A percentile compares a stretch with the other conserved stretches of the same genome.
phyloP scores from a whole-genome alignment of 2,888 invertebrate genomes.

The Andrena flavipes region DNA sequence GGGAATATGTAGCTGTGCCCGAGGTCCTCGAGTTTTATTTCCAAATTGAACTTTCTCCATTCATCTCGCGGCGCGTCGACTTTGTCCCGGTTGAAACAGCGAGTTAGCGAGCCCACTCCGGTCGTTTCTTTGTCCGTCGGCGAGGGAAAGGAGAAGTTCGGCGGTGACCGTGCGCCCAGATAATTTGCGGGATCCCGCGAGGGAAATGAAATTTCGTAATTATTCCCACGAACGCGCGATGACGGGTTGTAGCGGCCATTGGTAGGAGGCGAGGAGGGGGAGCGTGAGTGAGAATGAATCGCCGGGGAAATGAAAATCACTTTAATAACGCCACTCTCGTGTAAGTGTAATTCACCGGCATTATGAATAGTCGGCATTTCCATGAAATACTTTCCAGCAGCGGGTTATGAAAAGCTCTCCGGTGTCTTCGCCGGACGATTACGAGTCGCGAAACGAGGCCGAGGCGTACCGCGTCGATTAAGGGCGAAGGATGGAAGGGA shows the following conservation, averaged over 20 bases:
- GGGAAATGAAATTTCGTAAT: constrained; percentile 47
- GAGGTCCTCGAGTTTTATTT: too few relatives aligned
- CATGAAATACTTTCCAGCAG: constrained; percentile 8
- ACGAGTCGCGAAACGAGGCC: constrained; percentile 7
- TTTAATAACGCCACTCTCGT: constrained; percentile 49
- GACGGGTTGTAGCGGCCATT: not conserved
- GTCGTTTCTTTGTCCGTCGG: constrained; percentile 13
- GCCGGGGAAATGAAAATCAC: constrained; percentile 42
- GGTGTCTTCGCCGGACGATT: not conserved
- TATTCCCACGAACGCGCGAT: constrained; percentile 16
- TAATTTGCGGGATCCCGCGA: constrained; percentile 37
- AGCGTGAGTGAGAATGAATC: constrained; percentile 36
- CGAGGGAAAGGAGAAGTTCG: not conserved
- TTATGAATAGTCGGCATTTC: constrained; percentile 17
- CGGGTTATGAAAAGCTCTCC: constrained; percentile 22
- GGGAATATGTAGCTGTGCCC: too few relatives aligned
- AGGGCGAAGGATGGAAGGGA: not conserved
- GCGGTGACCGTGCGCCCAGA: constrained; percentile 21
- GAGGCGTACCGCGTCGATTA: constrained; percentile 5
- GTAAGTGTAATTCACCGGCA: not conserved
- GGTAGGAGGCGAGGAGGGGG: not conserved
- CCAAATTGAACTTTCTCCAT: not conserved
- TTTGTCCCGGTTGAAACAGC: too few relatives aligned
- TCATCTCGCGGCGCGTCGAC: not conserved
- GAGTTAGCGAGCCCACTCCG: not conserved